phyloP scores from a whole-genome alignment of 2,797 vertebrate species.

The Centropyge bicolor region DNA sequence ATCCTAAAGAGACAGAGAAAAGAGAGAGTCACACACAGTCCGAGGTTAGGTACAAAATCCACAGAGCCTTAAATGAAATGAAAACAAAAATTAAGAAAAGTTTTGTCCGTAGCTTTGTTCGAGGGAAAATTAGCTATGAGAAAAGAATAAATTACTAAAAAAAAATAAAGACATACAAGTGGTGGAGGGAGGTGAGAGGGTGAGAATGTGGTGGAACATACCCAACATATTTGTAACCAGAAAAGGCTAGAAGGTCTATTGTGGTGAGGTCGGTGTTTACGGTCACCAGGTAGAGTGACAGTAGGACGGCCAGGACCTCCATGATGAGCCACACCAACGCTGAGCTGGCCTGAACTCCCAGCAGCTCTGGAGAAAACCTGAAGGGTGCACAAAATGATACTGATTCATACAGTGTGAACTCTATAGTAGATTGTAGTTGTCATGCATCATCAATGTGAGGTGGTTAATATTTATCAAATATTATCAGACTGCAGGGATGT shows the following conservation, averaged over 20 bases:
- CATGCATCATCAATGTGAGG: background rate
- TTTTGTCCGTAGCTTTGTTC: background rate
- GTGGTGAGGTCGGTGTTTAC: slow-evolving; percentile 93
- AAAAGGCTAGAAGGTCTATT: slow-evolving; percentile 92
- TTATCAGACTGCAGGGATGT: background rate
- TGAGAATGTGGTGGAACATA: slow-evolving; percentile 66
- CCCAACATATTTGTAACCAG: slow-evolving; percentile 96
- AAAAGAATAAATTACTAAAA: background rate
- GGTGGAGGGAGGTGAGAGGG: background rate
- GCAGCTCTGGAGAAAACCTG: slow-evolving; percentile 94
- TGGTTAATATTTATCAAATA: background rate
- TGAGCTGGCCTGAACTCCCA: slow-evolving; percentile 94
- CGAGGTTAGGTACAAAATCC: background rate
- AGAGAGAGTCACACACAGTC: slow-evolving; percentile 3
- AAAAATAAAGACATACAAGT: background rate
- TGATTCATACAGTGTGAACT: background rate
- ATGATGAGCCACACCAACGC: slow-evolving; percentile 93
- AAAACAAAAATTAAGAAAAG: background rate
- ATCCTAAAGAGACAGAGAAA: slow-evolving; percentile 83
- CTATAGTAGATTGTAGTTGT: background rate
- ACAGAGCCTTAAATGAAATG: background rate
- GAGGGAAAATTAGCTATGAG: accelerated
- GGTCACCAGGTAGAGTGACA: slow-evolving; percentile 92
- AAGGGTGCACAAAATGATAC: background rate
- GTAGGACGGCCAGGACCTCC: slow-evolving; percentile 90